Conservation (phyloP, 2,888 invertebrate species). For the Calameuta pallipes region DNA sequence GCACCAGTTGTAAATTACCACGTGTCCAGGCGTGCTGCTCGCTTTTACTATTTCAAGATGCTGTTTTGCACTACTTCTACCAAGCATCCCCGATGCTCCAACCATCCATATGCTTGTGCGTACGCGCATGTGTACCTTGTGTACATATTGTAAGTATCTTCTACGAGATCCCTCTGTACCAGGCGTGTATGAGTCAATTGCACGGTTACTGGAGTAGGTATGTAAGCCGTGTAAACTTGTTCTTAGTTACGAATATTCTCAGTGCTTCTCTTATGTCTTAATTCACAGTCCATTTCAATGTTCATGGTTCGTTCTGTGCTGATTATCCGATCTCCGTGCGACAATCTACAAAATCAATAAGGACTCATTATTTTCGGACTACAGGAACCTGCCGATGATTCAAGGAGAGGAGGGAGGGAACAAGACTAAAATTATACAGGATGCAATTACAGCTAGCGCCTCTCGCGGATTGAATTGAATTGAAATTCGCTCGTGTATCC, state of each 20-base stretch:
- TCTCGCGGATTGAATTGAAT: not conserved
- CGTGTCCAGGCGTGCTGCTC: constrained; percentile 38
- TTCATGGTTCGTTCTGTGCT: not conserved
- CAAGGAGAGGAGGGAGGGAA: not conserved
- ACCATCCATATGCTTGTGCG: not conserved
- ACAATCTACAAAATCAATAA: not conserved
- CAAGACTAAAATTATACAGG: not conserved
- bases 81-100: not conserved
- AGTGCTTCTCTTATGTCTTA: not conserved
- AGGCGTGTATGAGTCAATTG: not conserved
- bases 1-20: constrained; percentile 43
- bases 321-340: not conserved
- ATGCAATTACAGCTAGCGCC: not conserved
- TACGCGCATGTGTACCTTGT: not conserved
- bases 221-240: not conserved
- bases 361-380: not conserved
- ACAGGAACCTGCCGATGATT: not conserved
- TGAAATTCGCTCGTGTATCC: constrained; percentile 52
- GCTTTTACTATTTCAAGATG: constrained; percentile 35
- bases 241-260: not conserved
- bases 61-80: not conserved
- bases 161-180: not conserved
- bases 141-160: not conserved
- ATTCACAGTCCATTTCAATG: not conserved
- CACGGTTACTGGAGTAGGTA: not conserved